A percentile compares a stretch with the other conserved stretches of the same genome.
phyloP scores from a whole-genome alignment of 37 sponge, comb jelly and placozoan species.

The Chondrosia reniformis region DNA sequence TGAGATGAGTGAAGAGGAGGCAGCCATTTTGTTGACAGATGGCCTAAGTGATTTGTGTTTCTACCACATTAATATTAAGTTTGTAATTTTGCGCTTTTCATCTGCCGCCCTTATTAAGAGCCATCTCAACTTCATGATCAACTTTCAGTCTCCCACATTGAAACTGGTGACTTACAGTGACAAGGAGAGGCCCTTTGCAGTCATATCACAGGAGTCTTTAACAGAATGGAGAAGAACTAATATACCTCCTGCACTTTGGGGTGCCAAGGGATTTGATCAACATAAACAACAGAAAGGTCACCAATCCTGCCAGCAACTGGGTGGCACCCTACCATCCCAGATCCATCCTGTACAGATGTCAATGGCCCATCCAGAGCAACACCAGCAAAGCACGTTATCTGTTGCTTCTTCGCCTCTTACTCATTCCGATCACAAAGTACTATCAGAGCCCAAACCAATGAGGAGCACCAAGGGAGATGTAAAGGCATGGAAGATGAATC shows the following conservation, averaged over 20 bases:
- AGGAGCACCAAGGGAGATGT: too few relatives aligned
- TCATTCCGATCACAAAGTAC: too few relatives aligned
- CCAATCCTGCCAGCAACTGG: too few relatives aligned
- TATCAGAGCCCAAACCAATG: too few relatives aligned
- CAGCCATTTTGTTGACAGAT: neutral
- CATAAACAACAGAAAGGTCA: too few relatives aligned
- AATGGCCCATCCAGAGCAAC: too few relatives aligned
- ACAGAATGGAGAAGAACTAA: slow-evolving; percentile 1
- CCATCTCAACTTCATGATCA: neutral
- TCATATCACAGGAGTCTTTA: neutral
- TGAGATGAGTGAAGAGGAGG: neutral
- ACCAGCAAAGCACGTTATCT: too few relatives aligned
- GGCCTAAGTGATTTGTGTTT: slow-evolving; percentile 1
- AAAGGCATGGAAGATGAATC: too few relatives aligned
- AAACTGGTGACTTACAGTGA: too few relatives aligned
- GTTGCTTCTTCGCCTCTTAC: too few relatives aligned
- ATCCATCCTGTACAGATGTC: too few relatives aligned
- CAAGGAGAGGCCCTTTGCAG: neutral
- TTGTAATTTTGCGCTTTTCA: neutral
- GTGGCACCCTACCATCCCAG: too few relatives aligned
- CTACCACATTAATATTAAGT: neutral
- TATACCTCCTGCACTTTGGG: neutral
- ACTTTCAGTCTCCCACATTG: neutral
- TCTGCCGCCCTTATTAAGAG: neutral
- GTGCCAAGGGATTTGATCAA: neutral